A percentile compares a stretch with the other conserved stretches of the same genome.
Conservation (phyloP, 1,140 invertebrate genomes). For the Frieseomelitta varia region DNA sequence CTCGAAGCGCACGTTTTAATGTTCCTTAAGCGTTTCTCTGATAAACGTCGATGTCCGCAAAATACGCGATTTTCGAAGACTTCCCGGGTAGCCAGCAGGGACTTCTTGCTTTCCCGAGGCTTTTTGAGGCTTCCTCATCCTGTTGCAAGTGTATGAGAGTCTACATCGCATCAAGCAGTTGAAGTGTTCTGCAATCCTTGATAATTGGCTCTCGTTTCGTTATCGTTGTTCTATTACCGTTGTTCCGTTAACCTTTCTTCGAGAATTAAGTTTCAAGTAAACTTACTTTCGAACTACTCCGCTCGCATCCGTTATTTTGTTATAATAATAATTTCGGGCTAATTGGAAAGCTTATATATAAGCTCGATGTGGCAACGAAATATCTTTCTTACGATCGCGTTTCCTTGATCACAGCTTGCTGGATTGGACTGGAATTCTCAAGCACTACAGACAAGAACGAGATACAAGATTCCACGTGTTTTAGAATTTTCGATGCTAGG, state of each 20-base stretch:
- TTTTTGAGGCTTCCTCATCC: neutral
- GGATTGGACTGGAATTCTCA: neutral
- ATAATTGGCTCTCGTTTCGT: slow-evolving; percentile 3
- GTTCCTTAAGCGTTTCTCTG: neutral
- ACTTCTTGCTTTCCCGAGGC: neutral
- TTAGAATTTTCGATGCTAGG: neutral
- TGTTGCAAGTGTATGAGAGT: neutral
- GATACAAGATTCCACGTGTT: neutral
- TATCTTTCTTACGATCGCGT: neutral
- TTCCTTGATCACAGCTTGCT: neutral
- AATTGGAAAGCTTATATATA: neutral
- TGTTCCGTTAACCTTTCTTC: neutral
- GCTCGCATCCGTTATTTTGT: neutral
- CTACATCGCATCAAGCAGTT: slow-evolving; percentile 1
- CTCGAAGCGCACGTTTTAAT: neutral
- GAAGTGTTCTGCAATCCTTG: neutral
- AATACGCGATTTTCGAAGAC: neutral
- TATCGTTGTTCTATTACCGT: neutral
- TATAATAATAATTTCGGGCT: neutral
- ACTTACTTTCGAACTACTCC: neutral
- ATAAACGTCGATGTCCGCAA: neutral
- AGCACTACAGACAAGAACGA: neutral
- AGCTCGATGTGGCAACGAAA: neutral
- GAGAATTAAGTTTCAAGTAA: neutral
- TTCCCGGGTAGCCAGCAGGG: neutral